These are phyloP conservation scores for Paramisgurnus dabryanus DNA, from an alignment of 2,113 vertebrate species.

Conservation along the genomic window DNA sequence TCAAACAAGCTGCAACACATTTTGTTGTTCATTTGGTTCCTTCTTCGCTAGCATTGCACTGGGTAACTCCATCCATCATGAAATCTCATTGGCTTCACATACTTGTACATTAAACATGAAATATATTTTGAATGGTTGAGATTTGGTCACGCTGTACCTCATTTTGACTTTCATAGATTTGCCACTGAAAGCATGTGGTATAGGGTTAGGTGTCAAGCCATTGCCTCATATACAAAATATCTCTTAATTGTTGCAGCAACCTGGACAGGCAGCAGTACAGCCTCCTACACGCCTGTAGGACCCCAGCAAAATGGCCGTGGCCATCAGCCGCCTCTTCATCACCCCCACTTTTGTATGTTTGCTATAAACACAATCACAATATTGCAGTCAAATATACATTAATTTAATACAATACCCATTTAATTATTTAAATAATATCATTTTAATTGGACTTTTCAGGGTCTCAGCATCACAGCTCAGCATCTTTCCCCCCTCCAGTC, in stretches of 20 bases:
- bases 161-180: neutral
- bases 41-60: too few relatives aligned
- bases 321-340: conserved; percentile 73
- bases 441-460: conserved; percentile 62
- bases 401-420: neutral
- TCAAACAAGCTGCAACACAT: too few relatives aligned
- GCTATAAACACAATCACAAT: neutral
- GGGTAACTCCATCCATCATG: too few relatives aligned
- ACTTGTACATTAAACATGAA: neutral
- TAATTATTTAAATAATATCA: neutral
- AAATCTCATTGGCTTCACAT: too few relatives aligned
- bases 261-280: conserved; percentile 77
- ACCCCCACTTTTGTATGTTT: conserved; percentile 71
- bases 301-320: conserved; percentile 72
- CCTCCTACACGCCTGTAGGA: conserved; percentile 72
- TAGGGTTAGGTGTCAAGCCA: too few relatives aligned
- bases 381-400: neutral
- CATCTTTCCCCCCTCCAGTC: conserved; percentile 64
- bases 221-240: neutral
- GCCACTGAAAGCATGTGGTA: neutral
- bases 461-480: conserved; percentile 73
- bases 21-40: too few relatives aligned
- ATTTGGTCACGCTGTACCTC: neutral
- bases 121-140: neutral
- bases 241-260: conserved; percentile 59